phyloP scores from a whole-genome alignment of 2,888 invertebrate genomes.

The Saturnia pavonia region DNA sequence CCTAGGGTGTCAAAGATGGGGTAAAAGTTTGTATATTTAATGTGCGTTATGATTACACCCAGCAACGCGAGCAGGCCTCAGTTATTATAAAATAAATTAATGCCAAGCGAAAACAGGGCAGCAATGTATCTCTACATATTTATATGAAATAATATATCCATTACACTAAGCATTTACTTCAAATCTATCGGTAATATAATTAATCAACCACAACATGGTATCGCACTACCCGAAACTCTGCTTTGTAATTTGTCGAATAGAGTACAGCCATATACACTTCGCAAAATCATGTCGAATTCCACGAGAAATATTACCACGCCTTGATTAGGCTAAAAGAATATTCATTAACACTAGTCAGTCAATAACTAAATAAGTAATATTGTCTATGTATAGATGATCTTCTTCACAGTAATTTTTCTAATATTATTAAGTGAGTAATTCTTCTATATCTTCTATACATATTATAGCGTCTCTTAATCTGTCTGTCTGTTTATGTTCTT shows the following conservation, averaged over 20 bases:
- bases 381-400: not conserved
- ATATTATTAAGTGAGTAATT: too few species aligned
- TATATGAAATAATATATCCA: not conserved
- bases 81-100: too few species aligned
- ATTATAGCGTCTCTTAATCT: too few species aligned
- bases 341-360: not conserved
- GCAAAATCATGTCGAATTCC: not conserved
- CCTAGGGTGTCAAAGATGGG: too few species aligned
- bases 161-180: not conserved
- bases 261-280: not conserved
- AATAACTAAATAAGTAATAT: not conserved
- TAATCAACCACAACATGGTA: not conserved
- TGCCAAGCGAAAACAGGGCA: too few species aligned
- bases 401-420: too few species aligned
- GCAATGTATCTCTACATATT: too few species aligned
- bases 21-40: too few species aligned
- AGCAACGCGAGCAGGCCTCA: too few species aligned
- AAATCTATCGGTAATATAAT: not conserved
- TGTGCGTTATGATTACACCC: too few species aligned
- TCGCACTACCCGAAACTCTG: not conserved
- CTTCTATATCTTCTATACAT: too few species aligned
- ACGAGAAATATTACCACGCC: not conserved
- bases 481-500: too few species aligned
- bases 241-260: not conserved
- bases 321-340: not conserved